Conservation (phyloP, 2,888 invertebrate species). For the Anarsia innoxiella region DNA sequence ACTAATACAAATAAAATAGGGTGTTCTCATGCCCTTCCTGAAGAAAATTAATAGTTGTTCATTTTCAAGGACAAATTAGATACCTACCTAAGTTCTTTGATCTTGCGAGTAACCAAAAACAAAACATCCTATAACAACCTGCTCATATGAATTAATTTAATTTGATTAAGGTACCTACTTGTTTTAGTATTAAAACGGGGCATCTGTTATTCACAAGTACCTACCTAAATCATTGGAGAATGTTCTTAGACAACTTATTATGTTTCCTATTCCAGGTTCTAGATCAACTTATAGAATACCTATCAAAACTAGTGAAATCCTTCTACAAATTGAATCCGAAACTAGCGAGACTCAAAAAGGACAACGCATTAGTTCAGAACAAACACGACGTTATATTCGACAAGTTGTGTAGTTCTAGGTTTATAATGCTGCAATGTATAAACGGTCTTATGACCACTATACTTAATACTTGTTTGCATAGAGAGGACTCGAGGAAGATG, state of each 20-base stretch:
- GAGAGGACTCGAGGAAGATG: slow-evolving; percentile 75
- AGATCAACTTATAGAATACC: slow-evolving; percentile 72
- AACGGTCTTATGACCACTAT: slow-evolving; percentile 72
- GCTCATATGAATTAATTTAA: no score
- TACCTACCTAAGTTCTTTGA: no score
- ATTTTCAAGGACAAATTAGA: no score
- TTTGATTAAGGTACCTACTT: no score
- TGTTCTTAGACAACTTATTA: not conserved
- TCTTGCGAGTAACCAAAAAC: no score
- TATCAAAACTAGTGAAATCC: slow-evolving; percentile 67
- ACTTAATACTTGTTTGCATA: slow-evolving; percentile 67
- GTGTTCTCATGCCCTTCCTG: no score
- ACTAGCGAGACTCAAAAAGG: slow-evolving; percentile 60
- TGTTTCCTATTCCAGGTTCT: slow-evolving; percentile 67
- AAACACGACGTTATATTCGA: slow-evolving; percentile 72
- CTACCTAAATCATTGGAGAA: no score
- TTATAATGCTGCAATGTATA: slow-evolving; percentile 72
- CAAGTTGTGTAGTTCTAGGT: slow-evolving; percentile 67
- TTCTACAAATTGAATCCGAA: slow-evolving; percentile 71
- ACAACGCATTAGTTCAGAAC: slow-evolving; percentile 48
- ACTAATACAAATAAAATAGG: no score
- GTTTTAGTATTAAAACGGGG: no score
- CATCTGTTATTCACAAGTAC: no score
- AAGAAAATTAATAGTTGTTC: no score
- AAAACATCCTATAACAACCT: no score